These are phyloP conservation scores for Entomobrya proxima DNA, from an alignment of 2,888 invertebrate species.

Conservation along the genomic window DNA sequence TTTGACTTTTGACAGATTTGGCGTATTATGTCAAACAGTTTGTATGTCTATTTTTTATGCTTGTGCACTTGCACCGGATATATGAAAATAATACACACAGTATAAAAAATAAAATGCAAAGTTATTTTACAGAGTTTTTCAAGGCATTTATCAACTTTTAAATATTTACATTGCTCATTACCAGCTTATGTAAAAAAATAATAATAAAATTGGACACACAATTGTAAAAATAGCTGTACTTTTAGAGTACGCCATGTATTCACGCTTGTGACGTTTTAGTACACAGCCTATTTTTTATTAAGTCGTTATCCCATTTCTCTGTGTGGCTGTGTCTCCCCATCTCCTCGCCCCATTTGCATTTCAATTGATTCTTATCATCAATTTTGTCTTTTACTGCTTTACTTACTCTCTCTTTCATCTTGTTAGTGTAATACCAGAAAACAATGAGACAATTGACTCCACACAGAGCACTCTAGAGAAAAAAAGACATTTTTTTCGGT, in stretches of 20 bases:
- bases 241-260: too few species aligned
- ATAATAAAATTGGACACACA: too few species aligned
- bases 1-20: conserved; percentile 69
- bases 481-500: neutral
- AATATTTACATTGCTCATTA: too few species aligned
- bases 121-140: too few species aligned
- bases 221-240: too few species aligned
- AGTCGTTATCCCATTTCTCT: neutral
- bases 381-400: conserved; percentile 15
- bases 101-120: neutral
- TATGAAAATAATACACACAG: neutral
- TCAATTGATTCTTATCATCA: conserved; percentile 66
- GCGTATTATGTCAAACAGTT: conserved; percentile 66
- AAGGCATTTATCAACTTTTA: too few species aligned
- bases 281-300: neutral
- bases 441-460: conserved; percentile 61
- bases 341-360: conserved; percentile 55
- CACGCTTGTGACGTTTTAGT: too few species aligned
- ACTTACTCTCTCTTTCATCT: conserved; percentile 7
- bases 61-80: neutral
- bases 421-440: neutral
- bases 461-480: neutral
- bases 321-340: neutral
- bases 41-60: conserved; percentile 20
- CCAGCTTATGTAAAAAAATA: too few species aligned